phyloP scores from a whole-genome alignment of 2,888 invertebrate species.

The Ophonus ardosiacus region DNA sequence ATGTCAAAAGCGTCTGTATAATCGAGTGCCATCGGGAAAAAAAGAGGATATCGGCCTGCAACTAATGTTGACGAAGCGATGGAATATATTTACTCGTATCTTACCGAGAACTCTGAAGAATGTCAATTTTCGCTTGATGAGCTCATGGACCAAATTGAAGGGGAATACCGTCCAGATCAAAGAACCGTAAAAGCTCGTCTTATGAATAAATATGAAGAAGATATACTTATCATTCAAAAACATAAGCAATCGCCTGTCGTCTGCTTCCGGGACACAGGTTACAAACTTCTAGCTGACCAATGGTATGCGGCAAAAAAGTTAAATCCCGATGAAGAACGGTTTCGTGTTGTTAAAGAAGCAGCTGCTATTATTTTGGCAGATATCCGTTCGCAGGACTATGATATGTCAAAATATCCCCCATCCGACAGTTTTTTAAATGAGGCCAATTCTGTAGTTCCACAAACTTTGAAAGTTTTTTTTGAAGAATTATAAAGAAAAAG shows the following conservation, averaged over 20 bases:
- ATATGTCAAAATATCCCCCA: background rate
- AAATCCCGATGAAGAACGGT: constrained; percentile 61
- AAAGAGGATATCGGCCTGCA: constrained; percentile 63
- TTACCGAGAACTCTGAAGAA: constrained; percentile 65
- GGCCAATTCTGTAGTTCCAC: background rate
- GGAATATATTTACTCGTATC: constrained; percentile 65
- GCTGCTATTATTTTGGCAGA: constrained; percentile 64
- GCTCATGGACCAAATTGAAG: constrained; percentile 63
- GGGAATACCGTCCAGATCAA: constrained; percentile 61
- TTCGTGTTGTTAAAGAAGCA: constrained; percentile 62
- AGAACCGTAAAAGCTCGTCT: constrained; percentile 64
- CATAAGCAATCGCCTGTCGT: constrained; percentile 47
- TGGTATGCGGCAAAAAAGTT: constrained; percentile 62
- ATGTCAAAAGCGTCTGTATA: constrained; percentile 23
- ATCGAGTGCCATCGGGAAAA: background rate
- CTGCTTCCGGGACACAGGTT: constrained; percentile 65
- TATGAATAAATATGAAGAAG: constrained; percentile 64
- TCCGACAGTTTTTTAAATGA: background rate
- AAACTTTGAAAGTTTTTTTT: background rate
- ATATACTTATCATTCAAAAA: constrained; percentile 36
- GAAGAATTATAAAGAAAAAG: background rate
- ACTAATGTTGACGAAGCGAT: constrained; percentile 66
- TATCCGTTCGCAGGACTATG: constrained; percentile 56
- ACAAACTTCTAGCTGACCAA: constrained; percentile 63
- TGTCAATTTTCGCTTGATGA: constrained; percentile 67